phyloP scores from a whole-genome alignment of 2,888 invertebrate genomes.

The Phrixothrix hirtus region DNA sequence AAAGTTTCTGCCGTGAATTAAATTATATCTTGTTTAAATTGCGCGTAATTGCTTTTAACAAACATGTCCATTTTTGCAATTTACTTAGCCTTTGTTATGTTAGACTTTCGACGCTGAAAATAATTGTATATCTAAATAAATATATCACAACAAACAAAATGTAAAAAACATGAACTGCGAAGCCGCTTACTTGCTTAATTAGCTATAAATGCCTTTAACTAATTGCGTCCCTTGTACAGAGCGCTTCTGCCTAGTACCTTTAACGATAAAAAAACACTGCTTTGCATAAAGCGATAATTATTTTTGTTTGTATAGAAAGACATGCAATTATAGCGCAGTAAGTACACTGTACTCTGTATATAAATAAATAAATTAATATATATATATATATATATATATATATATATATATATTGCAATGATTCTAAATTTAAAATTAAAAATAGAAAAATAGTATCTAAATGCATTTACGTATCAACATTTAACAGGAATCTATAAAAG shows the following conservation, averaged over 20 bases:
- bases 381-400: neutral
- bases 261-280: neutral
- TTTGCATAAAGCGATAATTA: neutral
- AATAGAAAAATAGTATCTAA: too few species aligned
- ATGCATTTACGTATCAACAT: too few species aligned
- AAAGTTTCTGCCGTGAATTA: too few species aligned
- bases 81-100: too few species aligned
- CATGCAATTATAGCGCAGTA: neutral
- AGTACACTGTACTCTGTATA: neutral
- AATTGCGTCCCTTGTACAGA: conserved; percentile 16
- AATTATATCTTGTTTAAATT: too few species aligned
- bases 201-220: conserved; percentile 19
- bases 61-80: too few species aligned
- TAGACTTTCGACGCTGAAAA: neutral
- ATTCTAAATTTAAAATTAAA: too few species aligned
- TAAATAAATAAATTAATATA: neutral
- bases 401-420: neutral
- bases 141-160: conserved; percentile 6
- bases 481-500: too few species aligned
- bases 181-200: conserved; percentile 14
- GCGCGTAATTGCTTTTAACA: too few species aligned
- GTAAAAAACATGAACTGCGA: conserved; percentile 5
- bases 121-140: too few species aligned
- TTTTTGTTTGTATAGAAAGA: neutral
- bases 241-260: conserved; percentile 1